phyloP scores from a whole-genome alignment of 2,113 vertebrate species.

The Brachionichthys hirsutus region DNA sequence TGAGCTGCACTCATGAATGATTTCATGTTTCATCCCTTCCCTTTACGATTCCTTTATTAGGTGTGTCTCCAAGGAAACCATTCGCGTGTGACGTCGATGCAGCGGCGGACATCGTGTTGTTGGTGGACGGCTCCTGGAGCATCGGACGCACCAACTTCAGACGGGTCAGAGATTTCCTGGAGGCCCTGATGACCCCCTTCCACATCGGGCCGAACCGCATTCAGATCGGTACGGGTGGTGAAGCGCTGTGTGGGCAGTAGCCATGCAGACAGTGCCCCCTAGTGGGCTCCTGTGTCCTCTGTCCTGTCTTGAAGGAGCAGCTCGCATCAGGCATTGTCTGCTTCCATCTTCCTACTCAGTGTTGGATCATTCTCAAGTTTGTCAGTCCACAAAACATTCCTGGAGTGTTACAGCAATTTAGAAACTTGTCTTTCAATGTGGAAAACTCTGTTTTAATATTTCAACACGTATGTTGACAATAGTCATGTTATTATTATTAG shows the following conservation, averaged over 20 bases:
- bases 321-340: too few species aligned
- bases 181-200: slow-evolving; percentile 85
- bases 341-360: too few species aligned
- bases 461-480: too few species aligned
- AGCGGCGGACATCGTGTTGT: slow-evolving; percentile 79
- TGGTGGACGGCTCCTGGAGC: slow-evolving; percentile 96
- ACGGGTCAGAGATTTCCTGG: slow-evolving; percentile 88
- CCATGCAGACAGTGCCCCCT: background rate
- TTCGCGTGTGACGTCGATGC: slow-evolving; percentile 79
- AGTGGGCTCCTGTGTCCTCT: background rate
- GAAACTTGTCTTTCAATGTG: too few species aligned
- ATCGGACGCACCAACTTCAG: slow-evolving; percentile 90
- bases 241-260: background rate
- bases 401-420: too few species aligned
- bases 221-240: slow-evolving; percentile 83
- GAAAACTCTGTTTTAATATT: too few species aligned
- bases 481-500: too few species aligned
- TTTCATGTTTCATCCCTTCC: too few species aligned
- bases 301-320: too few species aligned
- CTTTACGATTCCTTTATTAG: slow-evolving; percentile 11
- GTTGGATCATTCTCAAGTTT: too few species aligned
- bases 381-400: background rate
- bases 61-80: slow-evolving; percentile 63
- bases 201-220: slow-evolving; percentile 81
- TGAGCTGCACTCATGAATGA: too few species aligned